Percentiles rank a stretch among this genome's conserved stretches.
Evolutionary conservation across 2,888 invertebrate species (phyloP).

Genomic region (Calliscelio sp.): DNA sequence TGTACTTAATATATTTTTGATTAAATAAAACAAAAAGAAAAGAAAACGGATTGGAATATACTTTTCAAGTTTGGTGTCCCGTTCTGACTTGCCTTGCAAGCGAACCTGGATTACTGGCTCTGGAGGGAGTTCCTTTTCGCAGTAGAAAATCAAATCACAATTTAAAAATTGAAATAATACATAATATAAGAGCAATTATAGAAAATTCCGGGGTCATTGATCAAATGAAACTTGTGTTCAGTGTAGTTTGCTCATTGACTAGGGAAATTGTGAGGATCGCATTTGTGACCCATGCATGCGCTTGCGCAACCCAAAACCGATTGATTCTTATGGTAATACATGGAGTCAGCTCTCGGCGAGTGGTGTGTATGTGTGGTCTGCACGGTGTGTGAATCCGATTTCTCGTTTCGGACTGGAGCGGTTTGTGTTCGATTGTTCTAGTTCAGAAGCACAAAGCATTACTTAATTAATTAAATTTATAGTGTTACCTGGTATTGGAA

Average conservation of each 20-base stretch:
- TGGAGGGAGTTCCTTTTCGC: constrained; percentile 17
- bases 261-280: constrained; percentile 43
- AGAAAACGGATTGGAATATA: too few species aligned
- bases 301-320: constrained; percentile 72
- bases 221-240: constrained; percentile 51
- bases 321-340: constrained; percentile 56
- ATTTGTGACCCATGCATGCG: constrained; percentile 65
- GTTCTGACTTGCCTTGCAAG: constrained; percentile 46
- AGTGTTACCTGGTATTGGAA: constrained; percentile 28
- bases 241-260: constrained; percentile 66
- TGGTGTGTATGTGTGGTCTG: constrained; percentile 62
- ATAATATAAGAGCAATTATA: constrained; percentile 15
- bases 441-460: constrained; percentile 64
- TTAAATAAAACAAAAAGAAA: too few species aligned
- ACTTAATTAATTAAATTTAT: constrained; percentile 36
- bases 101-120: constrained; percentile 36
- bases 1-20: too few species aligned
- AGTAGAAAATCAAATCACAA: constrained; percentile 8
- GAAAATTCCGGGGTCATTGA: constrained; percentile 36
- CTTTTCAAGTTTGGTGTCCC: constrained; percentile 23
- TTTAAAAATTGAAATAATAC: constrained; percentile 18
- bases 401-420: constrained; percentile 58
- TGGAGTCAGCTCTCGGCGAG: constrained; percentile 53
- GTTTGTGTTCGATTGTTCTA: constrained; percentile 59
- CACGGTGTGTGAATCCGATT: constrained; percentile 55